Evolutionary conservation across 1,140 invertebrate genomes (phyloP).

Genomic region (Paraescarpia echinospica): DNA sequence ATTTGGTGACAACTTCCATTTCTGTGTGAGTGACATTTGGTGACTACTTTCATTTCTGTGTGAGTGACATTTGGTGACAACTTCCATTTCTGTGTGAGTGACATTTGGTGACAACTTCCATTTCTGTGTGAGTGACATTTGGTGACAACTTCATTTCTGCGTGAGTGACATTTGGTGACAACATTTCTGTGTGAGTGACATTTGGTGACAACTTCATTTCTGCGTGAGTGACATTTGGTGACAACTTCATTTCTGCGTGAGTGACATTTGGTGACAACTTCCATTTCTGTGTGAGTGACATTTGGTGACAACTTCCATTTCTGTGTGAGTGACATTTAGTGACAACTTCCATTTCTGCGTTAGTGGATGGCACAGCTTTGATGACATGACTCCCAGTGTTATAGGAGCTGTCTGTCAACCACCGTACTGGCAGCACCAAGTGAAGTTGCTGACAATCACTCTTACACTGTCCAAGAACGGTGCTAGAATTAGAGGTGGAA

Average conservation of each 20-base stretch:
- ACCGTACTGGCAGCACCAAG: neutral
- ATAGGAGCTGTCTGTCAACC: neutral
- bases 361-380: neutral
- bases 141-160: neutral
- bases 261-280: neutral
- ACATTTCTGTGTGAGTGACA: neutral
- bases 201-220: neutral
- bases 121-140: neutral
- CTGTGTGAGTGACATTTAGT: neutral
- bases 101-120: neutral
- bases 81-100: neutral
- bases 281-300: neutral
- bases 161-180: neutral
- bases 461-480: neutral
- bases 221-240: neutral
- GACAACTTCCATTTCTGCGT: neutral
- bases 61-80: neutral
- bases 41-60: neutral
- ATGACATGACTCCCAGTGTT: neutral
- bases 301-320: neutral
- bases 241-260: neutral
- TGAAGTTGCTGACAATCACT: neutral
- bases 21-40: neutral
- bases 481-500: neutral
- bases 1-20: neutral